phyloP scores from a whole-genome alignment of 2,113 vertebrate species.

The human region GRCh38 chr3:105288001-105288500 shows the following conservation, averaged over 20 bases:
- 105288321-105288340: background rate
- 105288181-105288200: background rate
- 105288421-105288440: background rate
- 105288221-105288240: background rate
- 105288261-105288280: background rate
- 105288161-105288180: background rate
- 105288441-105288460: too few relatives aligned
- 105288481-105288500: background rate
- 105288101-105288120: background rate
- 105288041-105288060: background rate
- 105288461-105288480: too few relatives aligned
- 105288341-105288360: background rate
- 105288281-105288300: background rate
- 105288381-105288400: background rate
- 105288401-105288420: background rate
- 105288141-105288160: background rate
- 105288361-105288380: background rate
- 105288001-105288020: background rate
- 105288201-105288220: background rate
- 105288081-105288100: background rate
- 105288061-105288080: background rate
- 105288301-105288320: background rate
- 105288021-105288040: background rate
- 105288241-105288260: background rate
- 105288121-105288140: background rate